Conservation (phyloP, 2,113 vertebrate genomes). For the Rhinichthys klamathensis region DNA sequence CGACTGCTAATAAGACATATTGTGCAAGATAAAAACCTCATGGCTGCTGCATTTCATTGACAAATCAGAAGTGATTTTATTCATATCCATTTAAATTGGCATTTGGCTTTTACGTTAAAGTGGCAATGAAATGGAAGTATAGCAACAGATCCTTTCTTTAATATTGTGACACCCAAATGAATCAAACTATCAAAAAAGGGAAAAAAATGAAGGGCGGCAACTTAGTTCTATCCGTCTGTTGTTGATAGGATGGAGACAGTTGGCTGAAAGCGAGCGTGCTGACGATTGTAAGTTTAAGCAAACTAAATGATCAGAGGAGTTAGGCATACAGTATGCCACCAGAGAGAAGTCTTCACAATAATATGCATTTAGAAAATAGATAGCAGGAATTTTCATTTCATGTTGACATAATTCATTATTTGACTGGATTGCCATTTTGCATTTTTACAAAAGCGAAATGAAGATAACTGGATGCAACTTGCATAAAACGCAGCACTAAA, state of each 20-base stretch:
- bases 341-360: background rate
- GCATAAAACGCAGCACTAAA: background rate
- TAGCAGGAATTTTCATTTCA: too few relatives aligned
- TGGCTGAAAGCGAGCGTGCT: background rate
- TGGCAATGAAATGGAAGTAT: background rate
- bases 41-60: background rate
- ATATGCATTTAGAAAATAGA: too few relatives aligned
- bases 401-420: too few relatives aligned
- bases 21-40: background rate
- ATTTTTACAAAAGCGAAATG: background rate
- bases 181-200: background rate
- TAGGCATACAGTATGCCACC: background rate
- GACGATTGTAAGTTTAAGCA: background rate
- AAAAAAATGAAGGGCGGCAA: background rate
- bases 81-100: background rate
- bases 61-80: background rate
- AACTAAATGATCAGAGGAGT: background rate
- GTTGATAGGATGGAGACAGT: background rate
- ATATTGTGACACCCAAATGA: background rate
- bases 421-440: too few relatives aligned
- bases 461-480: background rate
- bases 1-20: background rate
- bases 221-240: background rate
- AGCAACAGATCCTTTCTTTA: too few relatives aligned
- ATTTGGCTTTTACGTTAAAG: background rate